Base-by-base conservation (phyloP, 2,888 invertebrate species). In the Tridacna crocea region DNA sequence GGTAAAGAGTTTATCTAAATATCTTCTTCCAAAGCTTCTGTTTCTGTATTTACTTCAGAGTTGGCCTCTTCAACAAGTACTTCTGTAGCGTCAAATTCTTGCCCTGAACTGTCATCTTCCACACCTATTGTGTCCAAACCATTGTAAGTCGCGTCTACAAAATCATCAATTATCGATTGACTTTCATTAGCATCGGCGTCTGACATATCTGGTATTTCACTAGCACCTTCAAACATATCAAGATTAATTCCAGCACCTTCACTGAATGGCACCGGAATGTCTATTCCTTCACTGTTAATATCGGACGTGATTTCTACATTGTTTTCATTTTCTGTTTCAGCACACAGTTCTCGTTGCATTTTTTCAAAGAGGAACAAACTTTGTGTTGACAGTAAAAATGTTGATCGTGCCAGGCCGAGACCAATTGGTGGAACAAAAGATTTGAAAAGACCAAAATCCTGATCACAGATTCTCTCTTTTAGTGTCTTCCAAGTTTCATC, bases 391-490 rank as follows among this genome's bases (percentile, higher is more conserved):
- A 66, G 11, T 36, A 46, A 36, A 46, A 66, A n/a, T 27, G 66
- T 46, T 3, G 46, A 15, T 17, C 66, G 15, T 13, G 66, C 66
- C 10, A 66, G 36, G 2, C 66, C 66, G n/a, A 66, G 46, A 19
- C 46, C 46, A 3, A 66, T n/a, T 36, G 46, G 15, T 19, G 46
- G n/a, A 12, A 46, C 13, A 15, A 46, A 46, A 46, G 15, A n/a
- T 15, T 46, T n/a, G 0, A n/a, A 36, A 12, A 12, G 15, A 19
- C 11, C 0, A 15, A 6, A 26, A 12, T 19, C 46, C 15, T 66
- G 66, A 36, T 66, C n/a, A 46, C 66, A 66, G 17, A 66, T 66
- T 46, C 66, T 66, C 12, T 36, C 36, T 46, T n/a, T 66, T 15
- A 66, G 27, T 2, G 27, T 36, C 22, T 17, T 36, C 66, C 66